Percentiles rank a stretch among this genome's conserved stretches.
Evolutionary conservation across 2,113 vertebrate genomes (phyloP).

Genomic region (Hippocampus guttulatus): DNA sequence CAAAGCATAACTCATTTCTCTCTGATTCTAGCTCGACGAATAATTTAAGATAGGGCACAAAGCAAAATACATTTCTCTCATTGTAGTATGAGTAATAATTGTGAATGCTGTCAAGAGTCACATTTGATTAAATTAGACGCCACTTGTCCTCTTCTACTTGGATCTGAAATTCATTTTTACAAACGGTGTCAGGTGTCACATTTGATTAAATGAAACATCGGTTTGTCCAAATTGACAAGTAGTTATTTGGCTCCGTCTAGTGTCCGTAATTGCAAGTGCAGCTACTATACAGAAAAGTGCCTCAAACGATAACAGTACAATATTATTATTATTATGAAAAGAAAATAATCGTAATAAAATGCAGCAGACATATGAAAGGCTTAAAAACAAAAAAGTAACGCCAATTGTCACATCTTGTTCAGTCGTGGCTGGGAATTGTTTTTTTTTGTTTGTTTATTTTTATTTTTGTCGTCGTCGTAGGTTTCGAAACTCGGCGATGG

Average conservation of each 20-base stretch:
- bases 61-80: neutral
- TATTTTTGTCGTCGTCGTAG: too few species aligned
- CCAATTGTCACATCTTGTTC: neutral
- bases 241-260: conserved; percentile 61
- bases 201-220: neutral
- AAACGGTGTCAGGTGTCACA: neutral
- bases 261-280: conserved; percentile 10
- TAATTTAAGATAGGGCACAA: too few species aligned
- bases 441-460: neutral
- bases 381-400: neutral
- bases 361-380: neutral
- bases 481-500: too few species aligned
- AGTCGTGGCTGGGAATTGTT: neutral
- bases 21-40: too few species aligned
- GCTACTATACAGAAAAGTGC: neutral
- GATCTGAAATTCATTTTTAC: neutral
- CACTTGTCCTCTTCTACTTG: neutral
- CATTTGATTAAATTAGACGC: neutral
- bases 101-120: neutral
- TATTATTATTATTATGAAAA: too few species aligned
- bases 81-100: neutral
- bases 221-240: neutral
- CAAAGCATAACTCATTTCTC: too few species aligned
- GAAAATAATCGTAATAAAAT: too few species aligned
- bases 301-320: too few species aligned